Evolutionary conservation across 2,797 vertebrate genomes (phyloP).

Genomic region (Neopelma chrysocephalum): DNA sequence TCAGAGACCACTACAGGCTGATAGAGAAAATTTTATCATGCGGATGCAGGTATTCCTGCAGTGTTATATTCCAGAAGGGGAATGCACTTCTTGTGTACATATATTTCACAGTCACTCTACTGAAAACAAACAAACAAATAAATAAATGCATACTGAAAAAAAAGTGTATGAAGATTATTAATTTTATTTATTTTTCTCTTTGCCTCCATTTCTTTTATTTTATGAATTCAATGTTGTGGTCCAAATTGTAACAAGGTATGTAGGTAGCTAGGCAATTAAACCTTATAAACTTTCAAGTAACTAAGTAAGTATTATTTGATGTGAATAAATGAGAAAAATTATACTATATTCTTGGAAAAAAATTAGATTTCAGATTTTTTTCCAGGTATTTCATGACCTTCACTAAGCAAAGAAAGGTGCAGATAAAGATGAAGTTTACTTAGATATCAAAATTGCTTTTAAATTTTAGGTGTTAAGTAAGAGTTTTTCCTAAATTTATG

Average conservation of each 20-base stretch:
- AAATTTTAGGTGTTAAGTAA: background rate
- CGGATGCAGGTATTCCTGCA: background rate
- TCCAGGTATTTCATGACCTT: background rate
- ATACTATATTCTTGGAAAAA: background rate
- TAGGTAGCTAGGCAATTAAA: background rate
- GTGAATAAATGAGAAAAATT: background rate
- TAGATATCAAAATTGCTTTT: background rate
- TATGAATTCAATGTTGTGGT: background rate
- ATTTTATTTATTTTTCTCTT: background rate
- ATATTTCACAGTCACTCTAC: background rate
- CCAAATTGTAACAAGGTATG: background rate
- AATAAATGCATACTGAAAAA: background rate
- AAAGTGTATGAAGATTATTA: background rate
- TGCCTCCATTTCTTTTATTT: background rate
- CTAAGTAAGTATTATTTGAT: background rate
- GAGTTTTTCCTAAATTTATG: background rate
- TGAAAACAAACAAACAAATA: background rate
- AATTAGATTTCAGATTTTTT: background rate
- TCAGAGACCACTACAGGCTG: background rate
- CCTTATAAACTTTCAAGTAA: background rate
- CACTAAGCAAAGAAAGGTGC: background rate
- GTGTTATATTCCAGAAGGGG: background rate
- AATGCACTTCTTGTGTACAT: background rate
- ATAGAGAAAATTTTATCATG: background rate
- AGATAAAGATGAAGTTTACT: background rate